These are phyloP conservation scores for Monopis laevigella DNA, from an alignment of 2,888 invertebrate species.

Conservation along the genomic window DNA sequence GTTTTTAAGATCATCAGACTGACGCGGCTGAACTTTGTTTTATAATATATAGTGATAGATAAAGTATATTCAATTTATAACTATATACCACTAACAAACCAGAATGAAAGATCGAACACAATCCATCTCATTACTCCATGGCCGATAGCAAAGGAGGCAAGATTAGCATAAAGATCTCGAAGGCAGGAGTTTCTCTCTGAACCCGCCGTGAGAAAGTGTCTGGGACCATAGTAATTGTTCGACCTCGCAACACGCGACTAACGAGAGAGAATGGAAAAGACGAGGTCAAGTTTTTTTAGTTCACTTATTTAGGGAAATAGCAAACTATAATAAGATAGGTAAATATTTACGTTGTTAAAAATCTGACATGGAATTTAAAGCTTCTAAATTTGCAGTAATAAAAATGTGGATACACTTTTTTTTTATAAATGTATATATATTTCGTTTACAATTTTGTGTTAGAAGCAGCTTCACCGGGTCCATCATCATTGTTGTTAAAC, in stretches of 20 bases:
- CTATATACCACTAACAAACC: too few species aligned
- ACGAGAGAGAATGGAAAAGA: slow-evolving; percentile 14
- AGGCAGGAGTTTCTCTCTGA: slow-evolving; percentile 20
- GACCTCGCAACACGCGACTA: slow-evolving; percentile 25
- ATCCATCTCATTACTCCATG: background rate
- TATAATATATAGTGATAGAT: background rate
- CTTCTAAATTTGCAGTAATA: too few species aligned
- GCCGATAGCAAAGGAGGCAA: slow-evolving; percentile 7
- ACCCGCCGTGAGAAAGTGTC: slow-evolving; percentile 23
- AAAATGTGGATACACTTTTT: too few species aligned
- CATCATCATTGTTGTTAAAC: too few species aligned
- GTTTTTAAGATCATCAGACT: too few species aligned
- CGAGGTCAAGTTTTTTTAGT: slow-evolving; percentile 6
- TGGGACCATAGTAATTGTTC: slow-evolving; percentile 15
- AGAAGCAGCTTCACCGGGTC: too few species aligned
- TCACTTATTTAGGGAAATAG: background rate
- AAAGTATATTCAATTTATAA: too few species aligned
- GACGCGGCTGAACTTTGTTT: background rate
- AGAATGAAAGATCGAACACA: too few species aligned
- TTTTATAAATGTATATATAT: too few species aligned
- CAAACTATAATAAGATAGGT: background rate
- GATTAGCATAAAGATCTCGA: slow-evolving; percentile 8
- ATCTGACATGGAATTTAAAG: too few species aligned
- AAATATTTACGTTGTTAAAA: background rate
- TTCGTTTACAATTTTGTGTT: too few species aligned